phyloP scores from a whole-genome alignment of 2,113 vertebrate genomes.

The Varanus komodoensis region DNA sequence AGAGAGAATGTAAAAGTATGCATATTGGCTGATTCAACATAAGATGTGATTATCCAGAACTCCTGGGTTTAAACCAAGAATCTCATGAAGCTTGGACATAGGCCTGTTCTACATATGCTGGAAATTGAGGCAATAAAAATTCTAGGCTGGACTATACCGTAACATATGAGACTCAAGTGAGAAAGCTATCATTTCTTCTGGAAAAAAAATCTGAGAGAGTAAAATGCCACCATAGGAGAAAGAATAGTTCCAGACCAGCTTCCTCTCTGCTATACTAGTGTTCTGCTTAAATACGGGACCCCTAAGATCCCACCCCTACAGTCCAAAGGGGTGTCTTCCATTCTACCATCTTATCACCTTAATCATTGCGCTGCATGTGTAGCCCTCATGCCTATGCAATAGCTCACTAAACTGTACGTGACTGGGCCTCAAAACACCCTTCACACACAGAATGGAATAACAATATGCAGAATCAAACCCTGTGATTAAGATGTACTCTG shows the following conservation, averaged over 20 bases:
- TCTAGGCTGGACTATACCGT: neutral
- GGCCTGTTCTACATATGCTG: neutral
- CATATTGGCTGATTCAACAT: neutral
- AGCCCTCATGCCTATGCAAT: neutral
- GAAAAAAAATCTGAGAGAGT: neutral
- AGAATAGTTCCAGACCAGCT: neutral
- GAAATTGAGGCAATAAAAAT: neutral
- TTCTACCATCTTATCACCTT: neutral
- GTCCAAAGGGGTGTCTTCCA: neutral
- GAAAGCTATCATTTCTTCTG: neutral
- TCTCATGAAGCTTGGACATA: neutral
- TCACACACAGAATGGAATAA: neutral
- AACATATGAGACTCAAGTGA: neutral
- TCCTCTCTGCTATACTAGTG: neutral
- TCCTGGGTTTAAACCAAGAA: neutral
- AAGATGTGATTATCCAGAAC: neutral
- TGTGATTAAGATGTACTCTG: neutral
- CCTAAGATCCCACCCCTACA: neutral
- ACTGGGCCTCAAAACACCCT: neutral
- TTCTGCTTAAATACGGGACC: neutral
- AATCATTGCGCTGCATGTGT: neutral
- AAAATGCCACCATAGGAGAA: neutral
- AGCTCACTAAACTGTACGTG: neutral
- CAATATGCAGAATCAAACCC: neutral
- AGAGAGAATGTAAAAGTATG: neutral